Evolutionary conservation across 2,113 vertebrate genomes (phyloP).

Genomic region (Falcunculus frontatus): DNA sequence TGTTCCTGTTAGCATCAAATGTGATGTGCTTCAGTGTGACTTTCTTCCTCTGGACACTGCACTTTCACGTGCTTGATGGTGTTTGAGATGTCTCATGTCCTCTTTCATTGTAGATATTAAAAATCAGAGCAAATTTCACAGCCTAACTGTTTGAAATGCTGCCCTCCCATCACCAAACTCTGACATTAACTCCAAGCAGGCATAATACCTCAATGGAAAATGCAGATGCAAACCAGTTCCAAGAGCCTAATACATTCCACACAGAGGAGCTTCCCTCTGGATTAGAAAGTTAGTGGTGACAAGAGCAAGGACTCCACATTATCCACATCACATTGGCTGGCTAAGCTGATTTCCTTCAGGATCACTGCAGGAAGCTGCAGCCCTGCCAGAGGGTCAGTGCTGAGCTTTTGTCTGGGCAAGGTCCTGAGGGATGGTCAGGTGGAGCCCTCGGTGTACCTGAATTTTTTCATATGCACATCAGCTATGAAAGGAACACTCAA

Average conservation of each 20-base stretch:
- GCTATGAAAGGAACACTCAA: neutral
- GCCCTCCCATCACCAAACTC: neutral
- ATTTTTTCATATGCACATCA: neutral
- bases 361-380: neutral
- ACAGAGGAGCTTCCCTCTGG: neutral
- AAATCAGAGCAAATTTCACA: neutral
- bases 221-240: neutral
- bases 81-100: neutral
- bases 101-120: neutral
- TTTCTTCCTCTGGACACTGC: neutral
- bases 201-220: neutral
- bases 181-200: neutral
- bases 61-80: rapidly evolving
- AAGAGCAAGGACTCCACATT: neutral
- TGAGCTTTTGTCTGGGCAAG: neutral
- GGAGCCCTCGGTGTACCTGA: neutral
- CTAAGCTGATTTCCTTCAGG: neutral
- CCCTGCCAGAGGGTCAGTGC: neutral
- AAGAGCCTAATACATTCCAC: neutral
- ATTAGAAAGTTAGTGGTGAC: neutral
- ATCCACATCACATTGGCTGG: neutral
- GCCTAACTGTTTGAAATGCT: neutral
- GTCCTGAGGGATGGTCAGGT: neutral
- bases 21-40: neutral
- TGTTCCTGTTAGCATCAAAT: neutral